Conservation (phyloP, 2,797 vertebrate genomes). For the Enteromius trimaculatus region DNA sequence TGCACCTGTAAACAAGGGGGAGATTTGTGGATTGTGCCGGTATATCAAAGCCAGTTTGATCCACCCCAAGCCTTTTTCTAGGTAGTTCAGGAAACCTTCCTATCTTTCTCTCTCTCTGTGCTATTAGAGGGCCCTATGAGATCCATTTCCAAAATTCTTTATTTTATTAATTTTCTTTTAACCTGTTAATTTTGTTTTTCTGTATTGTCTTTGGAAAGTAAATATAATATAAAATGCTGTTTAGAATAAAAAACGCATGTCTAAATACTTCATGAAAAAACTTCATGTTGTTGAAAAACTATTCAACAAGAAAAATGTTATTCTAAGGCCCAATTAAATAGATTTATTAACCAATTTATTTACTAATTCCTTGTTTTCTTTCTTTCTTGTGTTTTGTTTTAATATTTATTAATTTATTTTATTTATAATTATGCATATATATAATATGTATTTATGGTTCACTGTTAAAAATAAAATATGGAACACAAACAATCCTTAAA, state of each 20-base stretch:
- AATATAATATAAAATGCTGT: too few relatives aligned
- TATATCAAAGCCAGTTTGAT: conserved; percentile 54
- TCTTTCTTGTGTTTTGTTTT: too few relatives aligned
- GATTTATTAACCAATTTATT: too few relatives aligned
- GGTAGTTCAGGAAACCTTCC: neutral
- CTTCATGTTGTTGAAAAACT: too few relatives aligned
- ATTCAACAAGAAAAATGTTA: too few relatives aligned
- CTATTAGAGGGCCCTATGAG: neutral
- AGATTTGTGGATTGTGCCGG: conserved; percentile 27
- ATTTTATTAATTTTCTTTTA: neutral
- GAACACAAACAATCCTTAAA: neutral
- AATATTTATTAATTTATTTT: too few relatives aligned
- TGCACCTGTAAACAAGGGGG: conserved; percentile 18
- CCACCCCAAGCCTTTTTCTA: conserved; percentile 19
- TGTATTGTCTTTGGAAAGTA: neutral
- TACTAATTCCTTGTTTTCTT: too few relatives aligned
- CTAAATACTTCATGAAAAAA: too few relatives aligned
- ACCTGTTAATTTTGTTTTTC: neutral
- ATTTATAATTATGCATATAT: too few relatives aligned
- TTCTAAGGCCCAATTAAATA: too few relatives aligned
- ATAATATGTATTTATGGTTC: neutral
- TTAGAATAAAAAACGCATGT: neutral
- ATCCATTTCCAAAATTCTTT: neutral
- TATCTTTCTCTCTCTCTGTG: neutral
- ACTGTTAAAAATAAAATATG: neutral